Base-by-base conservation (phyloP, 2,888 invertebrate species). In the Agrypnus murinus region DNA sequence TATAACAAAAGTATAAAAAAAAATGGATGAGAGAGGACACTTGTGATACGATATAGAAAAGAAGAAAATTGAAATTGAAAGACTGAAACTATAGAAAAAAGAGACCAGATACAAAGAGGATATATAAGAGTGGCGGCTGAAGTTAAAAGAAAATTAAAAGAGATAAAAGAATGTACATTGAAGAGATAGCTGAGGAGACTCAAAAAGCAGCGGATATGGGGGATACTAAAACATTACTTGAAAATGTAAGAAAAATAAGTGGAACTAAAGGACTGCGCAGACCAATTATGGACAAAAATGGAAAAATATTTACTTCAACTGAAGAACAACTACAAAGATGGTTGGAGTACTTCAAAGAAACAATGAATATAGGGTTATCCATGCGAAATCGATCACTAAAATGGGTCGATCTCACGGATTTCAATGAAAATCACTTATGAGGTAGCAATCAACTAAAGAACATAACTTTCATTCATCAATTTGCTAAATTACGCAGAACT, bases 281-380 rank as follows among this genome's bases (percentile, higher is more conserved):
- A 46, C 8, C 19, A 46, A 17, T 46, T 19, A 46, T 9, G 19
- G 46, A 46, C 19, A 46, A 46, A 14, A 17, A 46, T 1, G 46
- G 46, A 2, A 46, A 19, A 46, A 19, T 4, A 46, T 14, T 46
- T 8, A 46, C 17, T 6, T 2, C 19, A 46, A 8, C 5, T 1
- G 46, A 17, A 15, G 45, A 45, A n/a, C 15, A 45, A 9, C 9
- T 15, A 15, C 15, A 45, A 45, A 45, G 15, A 45, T 45, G 45
- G 45, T 15, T 45, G 45, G 9, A 15, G 4, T 15, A 45, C 6
- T 45, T 45, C 15, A 45, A 9, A 12, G 15, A 15, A 45, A 15
- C 15, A 15, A 5, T 45, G 45, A 45, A 15, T 15, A 14, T 45
- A 15, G 45, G 15, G 15, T 15, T 15, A 5, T 15, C n/a, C 15